Percentiles rank a stretch among this genome's conserved stretches.
Conservation (phyloP, 2,797 vertebrate species). For the Molossus molossus region DNA sequence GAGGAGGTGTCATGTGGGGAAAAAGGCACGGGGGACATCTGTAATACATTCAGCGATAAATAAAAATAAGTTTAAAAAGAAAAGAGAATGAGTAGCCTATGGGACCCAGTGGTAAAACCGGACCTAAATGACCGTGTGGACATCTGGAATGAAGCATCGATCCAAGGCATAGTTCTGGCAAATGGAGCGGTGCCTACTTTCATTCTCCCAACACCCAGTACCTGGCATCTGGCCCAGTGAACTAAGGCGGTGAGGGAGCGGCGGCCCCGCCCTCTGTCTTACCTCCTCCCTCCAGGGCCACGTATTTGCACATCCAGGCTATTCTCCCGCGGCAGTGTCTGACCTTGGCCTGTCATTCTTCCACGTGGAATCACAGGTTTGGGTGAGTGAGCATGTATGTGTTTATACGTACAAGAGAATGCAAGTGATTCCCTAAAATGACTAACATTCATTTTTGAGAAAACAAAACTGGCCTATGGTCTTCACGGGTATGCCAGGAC, state of each 20-base stretch:
- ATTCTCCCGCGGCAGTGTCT: background rate
- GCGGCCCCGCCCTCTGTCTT: background rate
- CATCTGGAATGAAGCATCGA: background rate
- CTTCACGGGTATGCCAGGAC: background rate
- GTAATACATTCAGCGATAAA: no score
- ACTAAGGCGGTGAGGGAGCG: no score
- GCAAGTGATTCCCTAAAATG: background rate
- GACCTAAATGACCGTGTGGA: background rate
- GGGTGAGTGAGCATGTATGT: background rate
- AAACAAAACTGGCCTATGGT: background rate
- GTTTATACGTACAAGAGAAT: background rate
- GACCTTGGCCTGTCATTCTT: conserved; percentile 4
- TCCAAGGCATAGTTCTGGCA: background rate
- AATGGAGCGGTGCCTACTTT: background rate
- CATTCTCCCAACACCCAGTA: background rate
- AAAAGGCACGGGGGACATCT: no score
- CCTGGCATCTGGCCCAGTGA: background rate
- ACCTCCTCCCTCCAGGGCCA: background rate
- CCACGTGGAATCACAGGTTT: background rate
- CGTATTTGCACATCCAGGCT: background rate
- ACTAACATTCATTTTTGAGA: background rate
- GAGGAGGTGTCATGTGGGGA: no score
- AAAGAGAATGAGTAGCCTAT: background rate
- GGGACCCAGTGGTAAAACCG: background rate
- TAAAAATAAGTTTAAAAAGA: no score